Evolutionary conservation across 2,797 vertebrate species (phyloP).

Genomic region (Garrulus glandarius): DNA sequence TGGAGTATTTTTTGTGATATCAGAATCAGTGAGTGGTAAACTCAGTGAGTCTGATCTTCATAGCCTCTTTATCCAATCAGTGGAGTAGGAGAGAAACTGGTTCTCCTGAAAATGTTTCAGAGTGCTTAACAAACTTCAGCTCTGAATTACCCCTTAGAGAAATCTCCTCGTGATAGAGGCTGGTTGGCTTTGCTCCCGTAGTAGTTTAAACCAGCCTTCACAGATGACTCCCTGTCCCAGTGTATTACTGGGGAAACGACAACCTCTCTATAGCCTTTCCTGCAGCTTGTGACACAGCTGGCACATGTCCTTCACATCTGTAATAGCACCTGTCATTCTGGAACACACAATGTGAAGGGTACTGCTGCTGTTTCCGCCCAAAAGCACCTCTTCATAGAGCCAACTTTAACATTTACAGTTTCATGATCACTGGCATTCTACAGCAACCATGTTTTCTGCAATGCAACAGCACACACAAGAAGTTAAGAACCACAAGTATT

Average conservation of each 20-base stretch:
- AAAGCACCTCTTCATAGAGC: background rate
- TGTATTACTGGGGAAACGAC: background rate
- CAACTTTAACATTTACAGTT: background rate
- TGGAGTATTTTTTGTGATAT: background rate
- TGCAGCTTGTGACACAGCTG: background rate
- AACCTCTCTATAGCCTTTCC: background rate
- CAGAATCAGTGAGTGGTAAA: background rate
- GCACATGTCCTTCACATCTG: background rate
- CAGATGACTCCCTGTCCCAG: background rate
- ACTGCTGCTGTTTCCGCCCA: background rate
- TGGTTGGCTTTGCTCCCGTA: background rate
- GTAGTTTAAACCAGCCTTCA: background rate
- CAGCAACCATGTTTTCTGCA: background rate
- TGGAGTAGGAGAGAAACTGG: background rate
- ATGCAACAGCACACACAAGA: background rate
- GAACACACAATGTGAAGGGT: background rate
- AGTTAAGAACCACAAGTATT: background rate
- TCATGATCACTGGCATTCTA: background rate
- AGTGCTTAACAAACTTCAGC: background rate
- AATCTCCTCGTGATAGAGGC: background rate
- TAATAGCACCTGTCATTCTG: background rate
- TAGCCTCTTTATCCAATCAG: background rate
- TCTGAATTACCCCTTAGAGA: background rate
- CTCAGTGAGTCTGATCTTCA: background rate
- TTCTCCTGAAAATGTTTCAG: background rate